Evolutionary conservation across 2,113 vertebrate species (phyloP).

Genomic region (Edolisoma coerulescens): DNA sequence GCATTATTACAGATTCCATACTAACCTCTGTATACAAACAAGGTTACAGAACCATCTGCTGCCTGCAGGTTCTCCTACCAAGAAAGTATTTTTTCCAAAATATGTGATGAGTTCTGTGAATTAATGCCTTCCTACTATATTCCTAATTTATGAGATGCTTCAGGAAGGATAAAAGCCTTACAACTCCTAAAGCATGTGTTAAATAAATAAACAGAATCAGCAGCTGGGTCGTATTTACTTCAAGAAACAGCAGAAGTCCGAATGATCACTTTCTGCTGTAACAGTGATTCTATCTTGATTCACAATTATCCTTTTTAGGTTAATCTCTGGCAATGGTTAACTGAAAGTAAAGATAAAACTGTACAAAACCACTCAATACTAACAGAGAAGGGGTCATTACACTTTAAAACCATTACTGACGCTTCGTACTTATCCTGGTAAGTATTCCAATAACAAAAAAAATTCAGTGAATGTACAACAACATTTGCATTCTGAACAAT

Average conservation of each 20-base stretch:
- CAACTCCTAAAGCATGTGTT: not conserved
- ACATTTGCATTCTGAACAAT: not conserved
- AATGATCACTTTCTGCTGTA: not conserved
- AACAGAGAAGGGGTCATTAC: not conserved
- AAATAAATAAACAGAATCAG: not conserved
- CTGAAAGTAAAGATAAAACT: not conserved
- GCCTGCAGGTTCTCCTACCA: not conserved
- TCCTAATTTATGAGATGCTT: not conserved
- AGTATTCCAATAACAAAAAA: not conserved
- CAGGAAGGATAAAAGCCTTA: not conserved
- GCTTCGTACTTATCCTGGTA: not conserved
- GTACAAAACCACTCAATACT: not conserved
- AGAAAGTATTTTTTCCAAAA: not conserved
- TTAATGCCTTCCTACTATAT: not conserved
- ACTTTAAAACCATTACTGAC: not conserved
- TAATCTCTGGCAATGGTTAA: not conserved
- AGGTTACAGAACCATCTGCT: not conserved
- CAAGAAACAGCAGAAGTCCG: not conserved
- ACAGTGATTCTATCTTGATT: not conserved
- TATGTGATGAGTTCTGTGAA: not conserved
- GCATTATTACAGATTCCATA: not conserved
- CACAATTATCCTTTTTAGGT: not conserved
- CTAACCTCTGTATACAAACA: not conserved
- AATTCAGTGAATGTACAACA: not conserved
- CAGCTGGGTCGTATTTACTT: not conserved